A percentile compares a stretch with the other conserved stretches of the same genome.
phyloP scores from a whole-genome alignment of 30 jellyfish, hydroid and myxozoan genomes.

The Cassiopea andromeda region DNA sequence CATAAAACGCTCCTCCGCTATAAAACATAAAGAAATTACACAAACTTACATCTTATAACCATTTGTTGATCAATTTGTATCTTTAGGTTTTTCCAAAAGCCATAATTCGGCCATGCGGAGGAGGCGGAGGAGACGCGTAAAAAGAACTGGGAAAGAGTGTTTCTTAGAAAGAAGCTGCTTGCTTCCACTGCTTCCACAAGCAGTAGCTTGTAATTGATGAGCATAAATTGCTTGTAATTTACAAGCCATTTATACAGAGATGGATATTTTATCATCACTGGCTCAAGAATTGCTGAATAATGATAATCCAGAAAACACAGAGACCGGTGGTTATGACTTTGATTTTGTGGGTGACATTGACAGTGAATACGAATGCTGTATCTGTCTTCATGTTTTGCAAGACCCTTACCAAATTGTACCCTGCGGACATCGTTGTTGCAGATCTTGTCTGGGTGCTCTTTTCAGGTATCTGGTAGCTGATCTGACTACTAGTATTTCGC shows the following conservation, averaged over 20 bases:
- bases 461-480: conserved; percentile 14
- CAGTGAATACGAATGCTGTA: conserved; percentile 47
- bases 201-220: not conserved
- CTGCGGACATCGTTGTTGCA: conserved; percentile 67
- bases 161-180: not conserved
- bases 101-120: not conserved
- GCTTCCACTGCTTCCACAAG: not conserved
- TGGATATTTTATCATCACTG: not conserved
- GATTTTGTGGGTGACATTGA: conserved; percentile 52
- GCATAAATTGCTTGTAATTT: no score
- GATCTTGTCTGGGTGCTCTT: conserved; percentile 44
- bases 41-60: no score
- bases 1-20: no score
- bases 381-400: conserved; percentile 53
- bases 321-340: conserved; percentile 52
- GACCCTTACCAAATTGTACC: conserved; percentile 72
- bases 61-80: no score
- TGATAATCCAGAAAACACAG: not conserved
- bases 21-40: no score
- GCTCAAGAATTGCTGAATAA: not conserved
- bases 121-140: not conserved
- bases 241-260: not conserved
- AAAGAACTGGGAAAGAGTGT: not conserved
- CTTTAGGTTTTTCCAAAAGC: no score
- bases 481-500: no score